A percentile compares a stretch with the other conserved stretches of the same genome.
phyloP scores from a whole-genome alignment of 2,888 invertebrate species.

The Melanophora roralis region DNA sequence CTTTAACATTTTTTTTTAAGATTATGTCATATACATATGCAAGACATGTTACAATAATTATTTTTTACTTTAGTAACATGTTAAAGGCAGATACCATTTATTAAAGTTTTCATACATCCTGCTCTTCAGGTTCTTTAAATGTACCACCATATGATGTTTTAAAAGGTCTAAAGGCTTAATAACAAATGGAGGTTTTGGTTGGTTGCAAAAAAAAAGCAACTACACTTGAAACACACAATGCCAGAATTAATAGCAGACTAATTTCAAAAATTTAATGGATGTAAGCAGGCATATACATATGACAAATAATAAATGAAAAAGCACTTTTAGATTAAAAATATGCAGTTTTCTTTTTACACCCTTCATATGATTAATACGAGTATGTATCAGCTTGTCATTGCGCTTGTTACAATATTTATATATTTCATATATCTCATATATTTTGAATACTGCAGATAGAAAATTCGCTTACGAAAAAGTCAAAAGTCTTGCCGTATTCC shows the following conservation, averaged over 20 bases:
- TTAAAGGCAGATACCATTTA: slow-evolving; percentile 32
- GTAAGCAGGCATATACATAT: no score
- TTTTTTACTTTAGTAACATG: slow-evolving; percentile 45
- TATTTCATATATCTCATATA: no score
- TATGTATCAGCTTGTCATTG: no score
- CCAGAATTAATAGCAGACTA: slow-evolving; percentile 24
- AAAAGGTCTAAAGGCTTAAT: neutral
- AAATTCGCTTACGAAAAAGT: no score
- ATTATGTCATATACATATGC: slow-evolving; percentile 28
- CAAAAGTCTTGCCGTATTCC: no score
- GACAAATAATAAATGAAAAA: neutral
- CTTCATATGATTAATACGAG: no score
- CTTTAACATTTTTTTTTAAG: neutral
- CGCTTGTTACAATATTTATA: no score
- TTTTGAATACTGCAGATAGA: no score
- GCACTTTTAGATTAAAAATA: neutral
- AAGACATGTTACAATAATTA: slow-evolving; percentile 58
- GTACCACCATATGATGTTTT: no score
- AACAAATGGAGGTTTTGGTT: neutral
- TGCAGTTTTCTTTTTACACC: no score
- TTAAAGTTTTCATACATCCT: slow-evolving; percentile 21
- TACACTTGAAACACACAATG: neutral
- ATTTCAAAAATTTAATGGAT: slow-evolving; percentile 10
- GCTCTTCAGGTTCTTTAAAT: neutral
- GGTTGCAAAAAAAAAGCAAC: neutral